Evolutionary conservation across 2,888 invertebrate species (phyloP).

Genomic region (Drosophila prolongata): DNA sequence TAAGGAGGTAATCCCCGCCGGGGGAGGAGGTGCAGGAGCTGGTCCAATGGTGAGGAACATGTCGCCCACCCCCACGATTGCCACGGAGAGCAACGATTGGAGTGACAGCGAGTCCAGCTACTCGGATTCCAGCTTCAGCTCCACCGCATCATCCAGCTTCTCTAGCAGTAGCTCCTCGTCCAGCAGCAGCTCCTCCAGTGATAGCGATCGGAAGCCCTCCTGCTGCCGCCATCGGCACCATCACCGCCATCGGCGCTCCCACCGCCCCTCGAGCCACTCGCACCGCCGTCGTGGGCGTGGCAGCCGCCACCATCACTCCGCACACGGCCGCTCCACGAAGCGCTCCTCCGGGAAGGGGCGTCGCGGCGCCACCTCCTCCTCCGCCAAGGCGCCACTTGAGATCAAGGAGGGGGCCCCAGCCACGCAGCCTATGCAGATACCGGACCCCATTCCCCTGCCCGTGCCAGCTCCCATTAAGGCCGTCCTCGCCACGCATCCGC

Average conservation of each 20-base stretch:
- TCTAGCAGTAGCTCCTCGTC: conserved; percentile 1
- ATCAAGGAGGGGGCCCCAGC: not conserved
- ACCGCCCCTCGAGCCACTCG: not conserved
- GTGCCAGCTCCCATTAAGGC: conserved; percentile 1
- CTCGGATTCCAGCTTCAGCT: conserved; percentile 1
- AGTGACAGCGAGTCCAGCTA: too few relatives aligned
- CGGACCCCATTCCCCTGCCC: conserved; percentile 3
- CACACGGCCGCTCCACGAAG: not conserved
- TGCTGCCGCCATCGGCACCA: conserved; percentile 18
- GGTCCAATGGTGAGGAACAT: not conserved
- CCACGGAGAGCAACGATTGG: not conserved
- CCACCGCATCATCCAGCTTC: conserved; percentile 20
- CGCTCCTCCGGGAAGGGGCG: not conserved
- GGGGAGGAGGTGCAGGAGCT: too few relatives aligned
- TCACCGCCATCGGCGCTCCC: conserved; percentile 7
- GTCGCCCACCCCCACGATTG: not conserved
- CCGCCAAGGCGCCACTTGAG: fast-evolving
- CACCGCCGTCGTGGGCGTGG: not conserved
- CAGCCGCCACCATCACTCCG: not conserved
- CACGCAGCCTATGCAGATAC: not conserved
- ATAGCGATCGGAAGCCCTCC: not conserved
- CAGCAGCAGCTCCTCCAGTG: not conserved
- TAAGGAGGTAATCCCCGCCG: not conserved
- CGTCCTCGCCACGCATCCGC: too few relatives aligned
- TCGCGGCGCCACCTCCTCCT: not conserved